Evolutionary conservation across 2,888 invertebrate species (phyloP).

Genomic region (Pollenia amentaria): DNA sequence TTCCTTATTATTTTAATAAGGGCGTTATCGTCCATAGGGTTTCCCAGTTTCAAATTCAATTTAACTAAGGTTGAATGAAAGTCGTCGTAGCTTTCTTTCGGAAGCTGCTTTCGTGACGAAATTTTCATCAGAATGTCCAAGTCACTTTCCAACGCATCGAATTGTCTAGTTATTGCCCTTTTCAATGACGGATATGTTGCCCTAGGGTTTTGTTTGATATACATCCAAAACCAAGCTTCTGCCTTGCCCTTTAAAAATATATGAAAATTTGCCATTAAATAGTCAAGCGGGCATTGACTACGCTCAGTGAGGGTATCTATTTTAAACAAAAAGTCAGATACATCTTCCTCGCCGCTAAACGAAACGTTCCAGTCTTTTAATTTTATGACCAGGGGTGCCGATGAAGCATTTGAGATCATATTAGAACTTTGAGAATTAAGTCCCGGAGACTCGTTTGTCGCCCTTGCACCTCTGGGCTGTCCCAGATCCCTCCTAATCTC

Average conservation of each 20-base stretch:
- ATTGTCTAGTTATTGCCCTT: slow-evolving; percentile 13
- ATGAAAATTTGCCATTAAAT: slow-evolving; percentile 2
- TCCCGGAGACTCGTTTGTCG: too few relatives aligned
- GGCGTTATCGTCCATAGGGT: slow-evolving; percentile 8
- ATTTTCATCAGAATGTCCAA: slow-evolving; percentile 13
- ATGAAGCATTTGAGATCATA: too few relatives aligned
- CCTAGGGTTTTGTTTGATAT: too few relatives aligned
- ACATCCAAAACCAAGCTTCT: background rate
- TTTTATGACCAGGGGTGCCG: too few relatives aligned
- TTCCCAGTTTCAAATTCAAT: slow-evolving; percentile 9
- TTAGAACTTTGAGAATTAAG: too few relatives aligned
- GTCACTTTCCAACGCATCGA: slow-evolving; percentile 20
- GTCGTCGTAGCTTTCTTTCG: slow-evolving; percentile 9
- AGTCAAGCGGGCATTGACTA: background rate
- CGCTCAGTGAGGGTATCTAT: background rate
- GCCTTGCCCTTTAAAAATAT: slow-evolving; percentile 12
- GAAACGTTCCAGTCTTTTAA: slow-evolving; percentile 12
- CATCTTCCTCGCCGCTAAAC: background rate
- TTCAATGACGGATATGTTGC: background rate
- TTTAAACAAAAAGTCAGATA: slow-evolving; percentile 5
- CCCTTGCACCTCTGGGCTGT: background rate
- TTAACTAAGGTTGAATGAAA: background rate
- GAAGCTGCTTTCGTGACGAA: slow-evolving; percentile 7
- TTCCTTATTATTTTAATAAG: slow-evolving; percentile 23
- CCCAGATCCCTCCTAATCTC: background rate